These are phyloP conservation scores for Pyrochroa serraticornis DNA, from an alignment of 2,888 invertebrate genomes.

Conservation along the genomic window DNA sequence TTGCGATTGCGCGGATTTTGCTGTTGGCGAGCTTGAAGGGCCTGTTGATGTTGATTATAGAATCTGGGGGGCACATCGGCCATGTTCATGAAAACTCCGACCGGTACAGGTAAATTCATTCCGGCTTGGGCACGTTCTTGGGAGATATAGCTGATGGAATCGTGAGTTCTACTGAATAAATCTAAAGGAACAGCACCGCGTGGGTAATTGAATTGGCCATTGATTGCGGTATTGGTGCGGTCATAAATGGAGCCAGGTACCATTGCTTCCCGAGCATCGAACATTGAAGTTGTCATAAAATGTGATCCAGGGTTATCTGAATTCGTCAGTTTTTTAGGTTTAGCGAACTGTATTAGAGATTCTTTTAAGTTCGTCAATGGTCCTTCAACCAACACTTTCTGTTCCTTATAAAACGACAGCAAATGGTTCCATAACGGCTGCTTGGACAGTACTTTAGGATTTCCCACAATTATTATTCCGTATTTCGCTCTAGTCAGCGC, in stretches of 20 bases:
- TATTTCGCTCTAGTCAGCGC: slow-evolving; percentile 97
- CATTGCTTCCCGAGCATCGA: slow-evolving; percentile 94
- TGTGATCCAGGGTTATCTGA: slow-evolving; percentile 94
- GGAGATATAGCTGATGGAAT: slow-evolving; percentile 92
- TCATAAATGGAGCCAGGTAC: slow-evolving; percentile 94
- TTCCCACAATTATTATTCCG: slow-evolving; percentile 97
- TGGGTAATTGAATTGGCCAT: slow-evolving; percentile 49
- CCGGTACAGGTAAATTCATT: slow-evolving; percentile 87
- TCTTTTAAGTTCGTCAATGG: slow-evolving; percentile 96
- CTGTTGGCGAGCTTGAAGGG: slow-evolving; percentile 63
- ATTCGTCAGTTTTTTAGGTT: slow-evolving; percentile 95
- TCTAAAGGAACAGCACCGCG: slow-evolving; percentile 60
- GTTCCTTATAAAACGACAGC: slow-evolving; percentile 96
- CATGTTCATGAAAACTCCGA: slow-evolving; percentile 95
- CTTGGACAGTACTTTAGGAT: slow-evolving; percentile 97
- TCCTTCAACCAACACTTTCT: slow-evolving; percentile 95
- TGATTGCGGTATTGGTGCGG: slow-evolving; percentile 62
- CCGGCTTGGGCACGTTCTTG: slow-evolving; percentile 79
- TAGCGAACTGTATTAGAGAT: slow-evolving; percentile 94
- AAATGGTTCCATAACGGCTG: slow-evolving; percentile 99
- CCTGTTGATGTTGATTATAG: slow-evolving; percentile 76
- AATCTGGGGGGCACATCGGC: slow-evolving; percentile 76
- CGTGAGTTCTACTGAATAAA: slow-evolving; percentile 76
- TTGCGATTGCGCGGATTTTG: slow-evolving; percentile 46
- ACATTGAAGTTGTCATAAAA: slow-evolving; percentile 97